phyloP scores from a whole-genome alignment of 2,797 vertebrate genomes.

The Valencia hispanica region DNA sequence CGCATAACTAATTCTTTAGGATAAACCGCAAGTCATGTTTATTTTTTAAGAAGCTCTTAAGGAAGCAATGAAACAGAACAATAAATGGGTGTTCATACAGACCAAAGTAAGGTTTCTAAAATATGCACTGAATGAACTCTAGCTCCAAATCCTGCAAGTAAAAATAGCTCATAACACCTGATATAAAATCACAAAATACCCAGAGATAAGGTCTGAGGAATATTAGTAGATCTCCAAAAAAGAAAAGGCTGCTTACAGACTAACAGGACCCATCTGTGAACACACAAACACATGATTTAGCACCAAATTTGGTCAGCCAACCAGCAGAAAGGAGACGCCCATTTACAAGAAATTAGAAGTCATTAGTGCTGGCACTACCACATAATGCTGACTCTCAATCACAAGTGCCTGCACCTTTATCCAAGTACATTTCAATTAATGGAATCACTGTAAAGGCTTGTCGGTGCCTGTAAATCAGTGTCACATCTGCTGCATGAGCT shows the following conservation, averaged over 20 bases:
- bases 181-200: neutral
- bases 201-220: neutral
- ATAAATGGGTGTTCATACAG: neutral
- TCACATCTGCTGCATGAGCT: neutral
- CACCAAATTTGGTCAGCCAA: neutral
- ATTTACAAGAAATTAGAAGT: slow-evolving; percentile 17
- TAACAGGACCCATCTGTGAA: neutral
- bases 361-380: slow-evolving; percentile 3
- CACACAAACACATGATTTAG: neutral
- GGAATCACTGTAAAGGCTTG: neutral
- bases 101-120: neutral
- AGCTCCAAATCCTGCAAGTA: neutral
- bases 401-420: neutral
- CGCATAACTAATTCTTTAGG: neutral
- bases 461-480: neutral
- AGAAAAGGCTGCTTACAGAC: neutral
- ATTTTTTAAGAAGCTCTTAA: neutral
- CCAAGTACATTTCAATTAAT: slow-evolving; percentile 7
- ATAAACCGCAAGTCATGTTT: neutral
- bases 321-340: neutral
- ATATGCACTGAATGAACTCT: neutral
- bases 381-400: slow-evolving; percentile 9
- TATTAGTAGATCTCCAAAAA: neutral
- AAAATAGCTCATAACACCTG: neutral
- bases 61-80: no score